A percentile compares a stretch with the other conserved stretches of the same genome.
Evolutionary conservation across 2,113 vertebrate genomes (phyloP).

Genomic region (Antechinus flavipes): DNA sequence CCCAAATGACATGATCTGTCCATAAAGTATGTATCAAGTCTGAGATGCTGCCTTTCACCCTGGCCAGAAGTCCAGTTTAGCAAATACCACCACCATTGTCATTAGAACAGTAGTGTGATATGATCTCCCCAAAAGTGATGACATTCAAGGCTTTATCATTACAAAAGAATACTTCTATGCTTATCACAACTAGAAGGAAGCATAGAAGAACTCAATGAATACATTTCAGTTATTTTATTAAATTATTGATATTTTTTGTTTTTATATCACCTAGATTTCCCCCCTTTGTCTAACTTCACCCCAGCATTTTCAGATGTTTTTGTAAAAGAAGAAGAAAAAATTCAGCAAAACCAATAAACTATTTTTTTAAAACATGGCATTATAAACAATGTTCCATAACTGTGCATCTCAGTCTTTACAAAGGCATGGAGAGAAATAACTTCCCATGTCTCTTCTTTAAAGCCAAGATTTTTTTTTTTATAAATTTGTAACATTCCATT

Average conservation of each 20-base stretch:
- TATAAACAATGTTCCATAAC: background rate
- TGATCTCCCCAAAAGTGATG: background rate
- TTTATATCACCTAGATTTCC: background rate
- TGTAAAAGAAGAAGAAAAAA: background rate
- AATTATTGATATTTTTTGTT: background rate
- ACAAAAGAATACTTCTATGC: background rate
- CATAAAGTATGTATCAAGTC: background rate
- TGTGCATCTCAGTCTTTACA: background rate
- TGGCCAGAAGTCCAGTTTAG: background rate
- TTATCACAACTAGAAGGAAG: background rate
- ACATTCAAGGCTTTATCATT: background rate
- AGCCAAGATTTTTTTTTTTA: background rate
- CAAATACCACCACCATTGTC: background rate
- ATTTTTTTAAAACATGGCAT: background rate
- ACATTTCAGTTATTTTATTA: background rate
- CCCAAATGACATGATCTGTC: background rate
- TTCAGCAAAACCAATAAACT: background rate
- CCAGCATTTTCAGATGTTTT: background rate
- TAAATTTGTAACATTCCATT: background rate
- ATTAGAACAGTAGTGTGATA: background rate
- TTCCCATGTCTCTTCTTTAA: background rate
- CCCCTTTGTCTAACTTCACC: background rate
- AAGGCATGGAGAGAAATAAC: background rate
- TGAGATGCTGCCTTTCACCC: background rate
- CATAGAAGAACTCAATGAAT: background rate